Percentiles rank a stretch among this genome's conserved stretches.
These are phyloP conservation scores for Heterodera carotae DNA, from an alignment of 1,140 invertebrate genomes.

Conservation along the genomic window DNA sequence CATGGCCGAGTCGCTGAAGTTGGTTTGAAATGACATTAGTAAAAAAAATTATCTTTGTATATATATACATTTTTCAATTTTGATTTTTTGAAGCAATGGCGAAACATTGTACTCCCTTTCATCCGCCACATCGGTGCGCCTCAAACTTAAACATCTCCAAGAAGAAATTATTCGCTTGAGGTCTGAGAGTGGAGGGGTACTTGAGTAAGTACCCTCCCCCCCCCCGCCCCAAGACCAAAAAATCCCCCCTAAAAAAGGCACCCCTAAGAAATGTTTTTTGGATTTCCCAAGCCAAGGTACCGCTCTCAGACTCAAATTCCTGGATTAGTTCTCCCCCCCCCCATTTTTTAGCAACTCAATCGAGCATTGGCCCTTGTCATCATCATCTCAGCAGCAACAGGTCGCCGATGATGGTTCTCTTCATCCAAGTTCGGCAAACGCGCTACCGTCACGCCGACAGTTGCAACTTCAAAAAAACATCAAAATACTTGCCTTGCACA, in stretches of 20 bases:
- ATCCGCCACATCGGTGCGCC: neutral
- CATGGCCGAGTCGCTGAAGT: neutral
- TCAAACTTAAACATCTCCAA: neutral
- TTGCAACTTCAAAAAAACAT: neutral
- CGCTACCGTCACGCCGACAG: neutral
- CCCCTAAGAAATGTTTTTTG: too few relatives aligned
- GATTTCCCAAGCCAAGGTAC: too few relatives aligned
- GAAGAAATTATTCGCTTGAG: neutral
- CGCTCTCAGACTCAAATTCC: too few relatives aligned
- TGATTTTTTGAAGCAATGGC: neutral
- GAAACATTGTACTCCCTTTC: slow-evolving; percentile 1
- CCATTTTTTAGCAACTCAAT: neutral
- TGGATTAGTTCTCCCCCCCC: too few relatives aligned
- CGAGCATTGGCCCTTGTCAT: neutral
- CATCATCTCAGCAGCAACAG: neutral
- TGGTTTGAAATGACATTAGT: neutral
- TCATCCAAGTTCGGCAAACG: too few relatives aligned
- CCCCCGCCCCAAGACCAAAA: too few relatives aligned
- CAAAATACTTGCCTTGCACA: neutral
- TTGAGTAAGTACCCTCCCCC: too few relatives aligned
- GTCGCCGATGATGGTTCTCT: too few relatives aligned
- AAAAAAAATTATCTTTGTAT: too few relatives aligned
- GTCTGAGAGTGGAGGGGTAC: neutral
- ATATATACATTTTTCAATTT: too few relatives aligned
- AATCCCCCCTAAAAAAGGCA: too few relatives aligned